phyloP scores from a whole-genome alignment of 2,113 vertebrate genomes.

The Cercopithecus mona region DNA sequence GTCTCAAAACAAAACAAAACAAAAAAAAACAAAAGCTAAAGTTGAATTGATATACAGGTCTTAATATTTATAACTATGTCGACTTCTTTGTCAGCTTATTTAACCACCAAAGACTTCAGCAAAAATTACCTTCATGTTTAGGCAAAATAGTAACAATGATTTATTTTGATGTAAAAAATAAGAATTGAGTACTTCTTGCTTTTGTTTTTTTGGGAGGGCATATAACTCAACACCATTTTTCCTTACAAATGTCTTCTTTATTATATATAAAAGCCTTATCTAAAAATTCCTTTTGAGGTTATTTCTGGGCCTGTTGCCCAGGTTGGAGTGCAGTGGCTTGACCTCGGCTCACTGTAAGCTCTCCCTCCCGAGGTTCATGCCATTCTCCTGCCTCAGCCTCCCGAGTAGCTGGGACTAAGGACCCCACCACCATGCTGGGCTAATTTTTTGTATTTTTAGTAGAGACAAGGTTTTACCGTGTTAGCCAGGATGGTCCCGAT shows the following conservation, averaged over 20 bases:
- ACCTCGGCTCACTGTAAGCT: too few species aligned
- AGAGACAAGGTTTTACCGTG: too few species aligned
- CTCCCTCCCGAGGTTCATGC: too few species aligned
- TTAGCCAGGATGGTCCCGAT: too few species aligned
- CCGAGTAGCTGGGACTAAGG: too few species aligned
- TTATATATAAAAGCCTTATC: not conserved
- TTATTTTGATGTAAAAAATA: not conserved
- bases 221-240: not conserved
- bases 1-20: too few species aligned
- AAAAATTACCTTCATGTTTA: constrained; percentile 5
- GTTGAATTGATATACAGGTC: not conserved
- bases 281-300: not conserved
- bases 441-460: too few species aligned
- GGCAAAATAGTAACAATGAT: not conserved
- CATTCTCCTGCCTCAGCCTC: too few species aligned
- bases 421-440: too few species aligned
- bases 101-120: not conserved
- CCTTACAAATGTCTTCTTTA: not conserved
- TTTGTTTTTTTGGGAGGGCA: not conserved
- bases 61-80: constrained; percentile 15
- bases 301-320: not conserved
- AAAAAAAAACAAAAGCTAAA: not conserved
- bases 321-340: too few species aligned
- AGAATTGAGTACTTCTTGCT: not conserved
- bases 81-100: constrained; percentile 15